A percentile compares a stretch with the other conserved stretches of the same genome.
Evolutionary conservation across 2,888 invertebrate species (phyloP).

Genomic region (Deilephila elpenor): DNA sequence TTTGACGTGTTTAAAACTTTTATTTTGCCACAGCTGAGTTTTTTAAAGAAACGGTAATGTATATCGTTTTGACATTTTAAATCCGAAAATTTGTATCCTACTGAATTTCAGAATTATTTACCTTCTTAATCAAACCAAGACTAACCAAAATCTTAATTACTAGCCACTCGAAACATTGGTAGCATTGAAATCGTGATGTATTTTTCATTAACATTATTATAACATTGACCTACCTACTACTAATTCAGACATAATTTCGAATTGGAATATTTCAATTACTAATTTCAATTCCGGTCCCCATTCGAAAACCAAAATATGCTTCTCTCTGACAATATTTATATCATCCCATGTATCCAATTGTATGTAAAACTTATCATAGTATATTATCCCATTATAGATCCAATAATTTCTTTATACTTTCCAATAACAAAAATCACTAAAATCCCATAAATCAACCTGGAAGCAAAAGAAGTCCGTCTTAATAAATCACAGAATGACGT

Average conservation of each 20-base stretch:
- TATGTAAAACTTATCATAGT: too few species aligned
- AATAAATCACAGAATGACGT: not conserved
- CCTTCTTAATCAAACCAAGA: not conserved
- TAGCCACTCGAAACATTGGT: not conserved
- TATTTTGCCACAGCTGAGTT: not conserved
- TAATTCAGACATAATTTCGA: not conserved
- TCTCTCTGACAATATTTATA: too few species aligned
- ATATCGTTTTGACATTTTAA: too few species aligned
- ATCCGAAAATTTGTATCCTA: too few species aligned
- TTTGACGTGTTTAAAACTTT: constrained; percentile 17
- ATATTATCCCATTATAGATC: too few species aligned
- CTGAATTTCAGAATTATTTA: not conserved
- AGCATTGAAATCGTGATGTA: not conserved
- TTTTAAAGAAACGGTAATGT: not conserved
- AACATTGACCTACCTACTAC: not conserved
- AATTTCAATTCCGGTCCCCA: too few species aligned
- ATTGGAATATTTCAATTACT: too few species aligned
- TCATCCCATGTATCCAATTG: too few species aligned
- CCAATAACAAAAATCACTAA: too few species aligned
- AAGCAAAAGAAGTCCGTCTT: not conserved
- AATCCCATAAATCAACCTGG: not conserved
- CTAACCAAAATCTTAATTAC: not conserved
- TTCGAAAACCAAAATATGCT: too few species aligned
- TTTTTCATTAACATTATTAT: not conserved
- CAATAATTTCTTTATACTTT: too few species aligned